Evolutionary conservation across 2,797 vertebrate species (phyloP).

Genomic region (Phataginus tetradactyla): DNA sequence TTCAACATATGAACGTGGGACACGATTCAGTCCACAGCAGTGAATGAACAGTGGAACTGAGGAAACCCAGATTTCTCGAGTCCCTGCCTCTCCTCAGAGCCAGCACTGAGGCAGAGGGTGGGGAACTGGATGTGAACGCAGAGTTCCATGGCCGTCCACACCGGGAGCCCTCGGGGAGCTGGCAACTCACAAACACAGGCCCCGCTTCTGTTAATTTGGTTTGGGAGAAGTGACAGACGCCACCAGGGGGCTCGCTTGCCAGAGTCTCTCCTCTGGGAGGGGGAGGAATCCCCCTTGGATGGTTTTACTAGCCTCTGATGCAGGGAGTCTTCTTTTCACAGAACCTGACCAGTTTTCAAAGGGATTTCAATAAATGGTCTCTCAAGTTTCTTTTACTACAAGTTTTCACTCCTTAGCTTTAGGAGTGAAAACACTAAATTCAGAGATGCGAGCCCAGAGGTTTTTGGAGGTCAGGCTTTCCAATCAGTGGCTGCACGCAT

Average conservation of each 20-base stretch:
- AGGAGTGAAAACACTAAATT: neutral
- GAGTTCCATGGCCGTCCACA: accelerated
- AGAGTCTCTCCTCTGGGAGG: neutral
- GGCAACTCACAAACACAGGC: neutral
- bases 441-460: neutral
- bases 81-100: neutral
- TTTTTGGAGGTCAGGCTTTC: neutral
- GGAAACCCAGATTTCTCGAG: neutral
- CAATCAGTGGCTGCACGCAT: no score
- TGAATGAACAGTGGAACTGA: neutral
- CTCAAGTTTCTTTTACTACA: neutral
- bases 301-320: neutral
- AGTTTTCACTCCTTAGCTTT: neutral
- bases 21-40: neutral
- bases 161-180: accelerated
- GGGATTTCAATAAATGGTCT: neutral
- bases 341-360: neutral
- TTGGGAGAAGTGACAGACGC: accelerated
- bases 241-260: neutral
- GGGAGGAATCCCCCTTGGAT: neutral
- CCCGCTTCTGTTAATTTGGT: accelerated
- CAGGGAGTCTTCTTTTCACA: neutral
- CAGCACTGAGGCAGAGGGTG: neutral
- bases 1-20: neutral
- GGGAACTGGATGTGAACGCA: accelerated